Evolutionary conservation across 2,888 invertebrate species (phyloP), one percentile per base, ranked within the genome.

Genomic region (Cyclophora punctaria): DNA sequence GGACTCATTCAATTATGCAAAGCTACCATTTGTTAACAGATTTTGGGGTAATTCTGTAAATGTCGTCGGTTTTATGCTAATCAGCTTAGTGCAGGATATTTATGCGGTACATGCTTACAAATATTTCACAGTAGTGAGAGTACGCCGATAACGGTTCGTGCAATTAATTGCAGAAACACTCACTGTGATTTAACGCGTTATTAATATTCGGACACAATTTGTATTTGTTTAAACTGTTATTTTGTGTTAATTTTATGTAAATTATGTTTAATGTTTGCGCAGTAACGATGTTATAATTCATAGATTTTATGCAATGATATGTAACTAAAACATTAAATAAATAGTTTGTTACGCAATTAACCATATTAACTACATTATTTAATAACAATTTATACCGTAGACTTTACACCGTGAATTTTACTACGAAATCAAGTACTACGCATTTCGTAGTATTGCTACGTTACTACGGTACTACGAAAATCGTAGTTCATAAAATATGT

Each of bases 1-100:
- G 60, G 63, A 73, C 73, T 74, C 75, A 79, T 83, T 83, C 74
- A 84, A 83, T 85, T 86, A 87, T 84, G 86, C 80, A 85, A 82
- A 86, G 80, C 86, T 66, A 72, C 82, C 83, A 87, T 86, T 84
- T 82, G 86, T 86, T 87, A 84, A 81, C 87, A 86, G 85, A 85
- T 86, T 86, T 83, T 73, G 74, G 79, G 74, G 81, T 78, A 82
- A 82, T 84, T 80, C 79, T 64, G 78, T 66, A 69, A 78, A 79
- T 78, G 82, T 82, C 74, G 78, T 70, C 75, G 76, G 82, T 78
- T 80, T 80, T 83, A 86, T 85, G 85, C 67, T 84, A 85, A 86
- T 83, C 79, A 84, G 83, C 82, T 84, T 83, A 83, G 76, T 77
- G 76, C 76, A 78, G 73, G 78, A 81, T 82, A 85, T 87, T 85